A percentile compares a stretch with the other conserved stretches of the same genome.
Conservation (phyloP, 2,888 invertebrate genomes). For the Platycnemis pennipes region DNA sequence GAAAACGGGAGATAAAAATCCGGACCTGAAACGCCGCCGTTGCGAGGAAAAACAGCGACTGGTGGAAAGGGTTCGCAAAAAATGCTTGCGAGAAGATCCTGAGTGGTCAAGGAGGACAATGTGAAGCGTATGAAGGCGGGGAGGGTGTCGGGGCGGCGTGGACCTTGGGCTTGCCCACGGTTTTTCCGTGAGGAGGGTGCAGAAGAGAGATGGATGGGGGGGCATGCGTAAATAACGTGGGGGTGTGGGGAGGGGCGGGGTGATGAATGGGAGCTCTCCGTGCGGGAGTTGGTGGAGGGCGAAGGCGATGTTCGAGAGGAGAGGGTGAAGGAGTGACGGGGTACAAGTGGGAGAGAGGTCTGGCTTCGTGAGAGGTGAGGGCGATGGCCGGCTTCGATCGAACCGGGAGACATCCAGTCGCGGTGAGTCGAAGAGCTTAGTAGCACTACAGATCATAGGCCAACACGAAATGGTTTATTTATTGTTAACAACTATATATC, state of each 20-base stretch:
- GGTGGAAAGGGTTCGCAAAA: slow-evolving; percentile 5
- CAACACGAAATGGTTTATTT: too few relatives aligned
- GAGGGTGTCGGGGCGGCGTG: neutral
- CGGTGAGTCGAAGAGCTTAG: too few relatives aligned
- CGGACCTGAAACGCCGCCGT: neutral
- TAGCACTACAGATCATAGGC: too few relatives aligned
- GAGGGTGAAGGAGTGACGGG: neutral
- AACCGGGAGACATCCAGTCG: too few relatives aligned
- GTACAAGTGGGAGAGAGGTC: neutral
- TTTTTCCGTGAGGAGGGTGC: neutral
- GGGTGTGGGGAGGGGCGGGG: neutral
- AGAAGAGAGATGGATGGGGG: neutral
- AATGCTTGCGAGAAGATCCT: neutral
- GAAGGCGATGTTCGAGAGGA: neutral
- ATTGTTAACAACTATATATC: too few relatives aligned
- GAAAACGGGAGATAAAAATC: neutral
- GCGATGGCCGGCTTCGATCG: too few relatives aligned
- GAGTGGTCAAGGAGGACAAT: neutral
- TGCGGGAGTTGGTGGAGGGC: neutral
- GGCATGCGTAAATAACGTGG: neutral
- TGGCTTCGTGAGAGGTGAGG: neutral
- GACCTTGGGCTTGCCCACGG: neutral
- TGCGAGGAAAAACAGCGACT: neutral
- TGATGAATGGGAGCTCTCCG: neutral
- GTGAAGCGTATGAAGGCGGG: neutral